A percentile compares a stretch with the other conserved stretches of the same genome.
Conservation (phyloP, 1,140 invertebrate genomes). For the Tachypleus tridentatus region DNA sequence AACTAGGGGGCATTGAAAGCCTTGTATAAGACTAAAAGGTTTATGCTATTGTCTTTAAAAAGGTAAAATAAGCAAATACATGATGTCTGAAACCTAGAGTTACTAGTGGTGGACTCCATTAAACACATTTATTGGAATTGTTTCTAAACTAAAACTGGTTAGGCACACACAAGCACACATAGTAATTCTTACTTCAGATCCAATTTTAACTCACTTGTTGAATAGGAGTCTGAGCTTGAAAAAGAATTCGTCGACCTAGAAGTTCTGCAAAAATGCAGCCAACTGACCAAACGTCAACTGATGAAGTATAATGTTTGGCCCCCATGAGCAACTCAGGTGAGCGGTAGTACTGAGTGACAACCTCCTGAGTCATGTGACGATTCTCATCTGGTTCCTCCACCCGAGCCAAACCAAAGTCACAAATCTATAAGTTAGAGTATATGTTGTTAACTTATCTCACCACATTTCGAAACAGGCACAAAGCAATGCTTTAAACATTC, state of each 20-base stretch:
- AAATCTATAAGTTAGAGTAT: slow-evolving; percentile 53
- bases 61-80: no score
- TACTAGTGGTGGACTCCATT: not conserved
- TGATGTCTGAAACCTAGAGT: no score
- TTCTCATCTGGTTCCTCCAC: slow-evolving; percentile 86
- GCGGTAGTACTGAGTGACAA: slow-evolving; percentile 96
- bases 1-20: no score
- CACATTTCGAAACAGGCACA: no score
- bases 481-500: no score
- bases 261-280: slow-evolving; percentile 98
- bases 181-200: no score
- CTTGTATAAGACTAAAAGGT: no score
- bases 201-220: slow-evolving; percentile 54
- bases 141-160: no score
- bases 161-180: no score
- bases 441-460: no score
- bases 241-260: slow-evolving; percentile 84
- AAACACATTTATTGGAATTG: no score
- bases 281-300: slow-evolving; percentile 96
- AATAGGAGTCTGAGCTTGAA: slow-evolving; percentile 89
- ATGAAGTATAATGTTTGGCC: slow-evolving; percentile 90
- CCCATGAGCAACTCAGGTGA: slow-evolving; percentile 98
- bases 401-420: slow-evolving; percentile 90
- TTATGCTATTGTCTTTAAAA: no score
- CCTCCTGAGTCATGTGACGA: slow-evolving; percentile 97